phyloP scores from a whole-genome alignment of 2,797 vertebrate species.

The Cuniculus paca region DNA sequence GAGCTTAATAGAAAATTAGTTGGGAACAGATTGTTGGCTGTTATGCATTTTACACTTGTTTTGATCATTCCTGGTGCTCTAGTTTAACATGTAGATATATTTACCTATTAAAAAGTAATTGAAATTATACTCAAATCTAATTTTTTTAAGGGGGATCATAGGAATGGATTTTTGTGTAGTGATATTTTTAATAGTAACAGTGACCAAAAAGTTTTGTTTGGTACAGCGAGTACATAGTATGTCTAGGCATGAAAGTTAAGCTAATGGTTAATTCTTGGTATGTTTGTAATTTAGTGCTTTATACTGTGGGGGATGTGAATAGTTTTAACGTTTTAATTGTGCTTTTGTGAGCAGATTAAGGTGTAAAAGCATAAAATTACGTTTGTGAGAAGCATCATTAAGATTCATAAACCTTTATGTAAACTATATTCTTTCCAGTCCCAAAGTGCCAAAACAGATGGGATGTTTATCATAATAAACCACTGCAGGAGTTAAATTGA shows the following conservation, averaged over 20 bases:
- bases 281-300: constrained; percentile 56
- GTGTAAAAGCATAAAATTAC: constrained; percentile 41
- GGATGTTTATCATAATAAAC: constrained; percentile 6
- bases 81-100: constrained; percentile 9
- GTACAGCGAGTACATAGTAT: constrained; percentile 26
- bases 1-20: constrained; percentile 5
- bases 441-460: constrained; percentile 21
- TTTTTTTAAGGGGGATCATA: neutral
- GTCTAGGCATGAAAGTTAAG: constrained; percentile 47
- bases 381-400: constrained; percentile 46
- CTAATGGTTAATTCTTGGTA: neutral
- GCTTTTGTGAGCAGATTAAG: constrained; percentile 49
- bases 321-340: constrained; percentile 48
- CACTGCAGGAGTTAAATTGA: constrained; percentile 62
- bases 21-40: constrained; percentile 32
- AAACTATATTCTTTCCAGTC: neutral
- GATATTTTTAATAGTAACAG: constrained; percentile 28
- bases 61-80: neutral
- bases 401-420: neutral
- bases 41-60: constrained; percentile 40
- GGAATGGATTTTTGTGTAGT: constrained; percentile 12
- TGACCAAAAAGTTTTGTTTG: constrained; percentile 38
- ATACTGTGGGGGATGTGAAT: neutral
- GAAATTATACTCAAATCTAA: neutral
- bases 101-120: constrained; percentile 45